These are phyloP conservation scores for Microcebus lehilahytsara DNA, from an alignment of 2,113 vertebrate species.

Conservation along the genomic window DNA sequence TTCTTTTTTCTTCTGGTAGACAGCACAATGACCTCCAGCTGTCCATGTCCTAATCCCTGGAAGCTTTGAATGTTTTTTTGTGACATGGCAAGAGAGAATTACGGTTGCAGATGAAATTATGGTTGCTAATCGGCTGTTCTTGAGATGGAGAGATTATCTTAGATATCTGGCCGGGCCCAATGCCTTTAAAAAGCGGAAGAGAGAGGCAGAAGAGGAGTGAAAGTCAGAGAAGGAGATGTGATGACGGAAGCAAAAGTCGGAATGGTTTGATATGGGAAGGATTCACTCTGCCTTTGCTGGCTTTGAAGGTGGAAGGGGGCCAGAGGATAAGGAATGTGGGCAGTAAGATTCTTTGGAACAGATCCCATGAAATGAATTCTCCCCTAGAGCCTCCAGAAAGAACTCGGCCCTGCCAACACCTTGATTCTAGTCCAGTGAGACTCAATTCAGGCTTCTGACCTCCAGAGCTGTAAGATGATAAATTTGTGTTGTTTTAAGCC, in stretches of 20 bases:
- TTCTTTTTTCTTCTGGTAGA: background rate
- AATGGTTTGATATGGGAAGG: background rate
- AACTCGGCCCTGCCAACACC: background rate
- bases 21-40: background rate
- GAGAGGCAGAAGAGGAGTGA: background rate
- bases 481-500: background rate
- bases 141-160: background rate
- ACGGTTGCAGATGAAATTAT: background rate
- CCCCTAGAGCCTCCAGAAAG: background rate
- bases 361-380: background rate
- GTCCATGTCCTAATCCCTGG: background rate
- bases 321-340: background rate
- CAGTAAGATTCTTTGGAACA: background rate
- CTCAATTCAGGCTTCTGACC: background rate
- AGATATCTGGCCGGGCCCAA: rapidly evolving
- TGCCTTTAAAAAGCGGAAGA: background rate
- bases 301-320: background rate
- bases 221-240: background rate
- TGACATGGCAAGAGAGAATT: background rate
- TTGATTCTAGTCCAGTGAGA: background rate
- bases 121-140: background rate
- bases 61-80: background rate
- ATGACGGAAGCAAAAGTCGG: background rate
- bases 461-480: background rate
- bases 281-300: background rate